Percentiles rank a stretch among this genome's conserved stretches.
phyloP scores from a whole-genome alignment of 1,140 invertebrate genomes.

The Drosophila yakuba region DNA sequence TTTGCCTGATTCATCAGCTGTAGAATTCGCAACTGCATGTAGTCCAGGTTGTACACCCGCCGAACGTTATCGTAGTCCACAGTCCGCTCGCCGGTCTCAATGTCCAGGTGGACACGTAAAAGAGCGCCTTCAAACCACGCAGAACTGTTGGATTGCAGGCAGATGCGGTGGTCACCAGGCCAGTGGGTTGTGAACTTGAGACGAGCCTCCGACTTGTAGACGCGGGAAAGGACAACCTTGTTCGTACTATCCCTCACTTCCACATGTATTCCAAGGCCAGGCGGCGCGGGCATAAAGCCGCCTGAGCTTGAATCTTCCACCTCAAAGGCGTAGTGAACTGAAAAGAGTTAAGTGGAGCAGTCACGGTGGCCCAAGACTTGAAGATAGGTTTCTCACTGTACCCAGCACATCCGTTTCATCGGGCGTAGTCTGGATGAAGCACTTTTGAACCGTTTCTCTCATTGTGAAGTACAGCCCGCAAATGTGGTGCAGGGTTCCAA shows the following conservation, averaged over 20 bases:
- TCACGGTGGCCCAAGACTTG: neutral
- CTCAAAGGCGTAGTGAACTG: slow-evolving; percentile 99
- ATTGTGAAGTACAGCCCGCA: slow-evolving; percentile 97
- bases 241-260: slow-evolving; percentile 98
- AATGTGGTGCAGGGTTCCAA: slow-evolving; percentile 52
- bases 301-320: slow-evolving; percentile 95
- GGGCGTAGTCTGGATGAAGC: slow-evolving; percentile 99
- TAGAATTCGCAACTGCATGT: slow-evolving; percentile 96
- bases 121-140: slow-evolving; percentile 97
- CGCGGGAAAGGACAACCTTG: slow-evolving; percentile 94
- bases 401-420: slow-evolving; percentile 99
- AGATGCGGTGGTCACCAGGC: slow-evolving; percentile 99
- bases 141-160: slow-evolving; percentile 98
- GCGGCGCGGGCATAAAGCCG: slow-evolving; percentile 94
- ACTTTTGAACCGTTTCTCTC: slow-evolving; percentile 98
- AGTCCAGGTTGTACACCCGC: slow-evolving; percentile 98
- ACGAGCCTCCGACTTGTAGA: slow-evolving; percentile 96
- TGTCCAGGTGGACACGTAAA: slow-evolving; percentile 97
- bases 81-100: slow-evolving; percentile 99
- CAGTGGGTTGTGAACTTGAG: slow-evolving; percentile 98
- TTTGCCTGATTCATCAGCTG: slow-evolving; percentile 99
- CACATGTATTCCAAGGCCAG: slow-evolving; percentile 99
- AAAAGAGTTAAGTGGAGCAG: slow-evolving; percentile 75
- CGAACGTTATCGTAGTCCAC: slow-evolving; percentile 93
- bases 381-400: slow-evolving; percentile 85